Base-by-base conservation (phyloP, 2,888 invertebrate genomes). In the Thumatha senex region DNA sequence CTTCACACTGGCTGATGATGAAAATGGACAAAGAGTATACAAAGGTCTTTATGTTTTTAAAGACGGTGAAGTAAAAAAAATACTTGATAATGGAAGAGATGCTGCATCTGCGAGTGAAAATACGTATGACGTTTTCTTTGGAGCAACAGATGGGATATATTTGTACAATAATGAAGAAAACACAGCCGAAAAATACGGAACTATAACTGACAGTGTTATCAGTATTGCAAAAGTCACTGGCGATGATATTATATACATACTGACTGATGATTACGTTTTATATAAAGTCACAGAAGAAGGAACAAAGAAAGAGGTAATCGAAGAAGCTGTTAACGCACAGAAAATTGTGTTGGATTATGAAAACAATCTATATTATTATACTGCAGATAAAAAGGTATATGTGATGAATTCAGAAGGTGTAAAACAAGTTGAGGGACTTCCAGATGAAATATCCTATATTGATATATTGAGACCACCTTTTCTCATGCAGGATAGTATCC, bases 271-370 rank as follows among this genome's bases (percentile, higher is more conserved):
- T 14, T 63, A 80, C 13, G 63, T 76, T 18, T 40, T 89, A 0
- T 86, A 75, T 60, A 84, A 81, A 67, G 80, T 88, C 0, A 76
- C 78, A 5, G 75, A 84, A 10, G 63, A 74, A 1, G 89, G 86
- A 1, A 77, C 66, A 0, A 75, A 71, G n/a, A 84, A 83, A 41
- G 75, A 74, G 2, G 68, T 73, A 51, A 12, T 88, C 0, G 67
- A 74, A 0, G 68, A 71, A 7, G 64, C 82, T 2, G 67, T 63
- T 0, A 72, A 81, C 4, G 84, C 84, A 0, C 68, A 76, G 38
- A 71, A 84, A 63, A 78, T 89, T 0, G 72, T 79, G 12, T 33
- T 87, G 0, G 89, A 88, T 64, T 73, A 58, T 13, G 40, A 67
- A 0, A 74, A 81, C 47, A 87, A 86, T 48, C 46, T 89, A 1